Conservation (phyloP, 1,140 invertebrate species). For the Aphelinus certus region DNA sequence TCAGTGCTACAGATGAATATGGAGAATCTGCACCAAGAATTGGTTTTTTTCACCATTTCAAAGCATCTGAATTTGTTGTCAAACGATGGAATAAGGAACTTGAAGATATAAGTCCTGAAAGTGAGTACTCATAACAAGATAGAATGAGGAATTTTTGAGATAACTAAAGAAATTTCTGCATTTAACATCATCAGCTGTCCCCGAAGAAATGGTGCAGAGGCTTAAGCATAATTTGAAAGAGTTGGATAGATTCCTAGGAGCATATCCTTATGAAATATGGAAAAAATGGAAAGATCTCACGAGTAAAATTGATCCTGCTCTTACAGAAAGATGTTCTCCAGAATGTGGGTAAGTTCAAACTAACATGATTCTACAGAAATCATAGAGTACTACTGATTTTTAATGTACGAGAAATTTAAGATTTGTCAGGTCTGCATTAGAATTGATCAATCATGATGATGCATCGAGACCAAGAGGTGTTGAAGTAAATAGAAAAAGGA, state of each 20-base stretch:
- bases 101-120: conserved; percentile 74
- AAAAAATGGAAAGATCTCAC: conserved; percentile 88
- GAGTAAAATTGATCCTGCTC: conserved; percentile 48
- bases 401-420: conserved; percentile 37
- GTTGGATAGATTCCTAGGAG: conserved; percentile 84
- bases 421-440: conserved; percentile 72
- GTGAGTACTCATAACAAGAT: conserved; percentile 49
- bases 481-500: conserved; percentile 50
- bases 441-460: conserved; percentile 74
- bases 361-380: too few relatives aligned
- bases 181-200: conserved; percentile 56
- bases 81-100: conserved; percentile 83
- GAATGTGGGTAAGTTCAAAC: conserved; percentile 52
- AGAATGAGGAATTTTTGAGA: background rate
- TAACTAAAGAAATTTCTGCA: background rate
- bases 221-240: conserved; percentile 79
- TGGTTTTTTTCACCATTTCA: conserved; percentile 92
- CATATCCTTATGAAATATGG: conserved; percentile 91
- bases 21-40: conserved; percentile 74
- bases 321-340: conserved; percentile 58
- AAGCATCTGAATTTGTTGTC: conserved; percentile 83
- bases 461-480: conserved; percentile 69
- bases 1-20: conserved; percentile 69
- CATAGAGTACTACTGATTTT: too few relatives aligned
- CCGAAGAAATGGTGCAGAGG: conserved; percentile 69